phyloP scores from a whole-genome alignment of 2,113 vertebrate species.

The Pollimyrus isidori region DNA sequence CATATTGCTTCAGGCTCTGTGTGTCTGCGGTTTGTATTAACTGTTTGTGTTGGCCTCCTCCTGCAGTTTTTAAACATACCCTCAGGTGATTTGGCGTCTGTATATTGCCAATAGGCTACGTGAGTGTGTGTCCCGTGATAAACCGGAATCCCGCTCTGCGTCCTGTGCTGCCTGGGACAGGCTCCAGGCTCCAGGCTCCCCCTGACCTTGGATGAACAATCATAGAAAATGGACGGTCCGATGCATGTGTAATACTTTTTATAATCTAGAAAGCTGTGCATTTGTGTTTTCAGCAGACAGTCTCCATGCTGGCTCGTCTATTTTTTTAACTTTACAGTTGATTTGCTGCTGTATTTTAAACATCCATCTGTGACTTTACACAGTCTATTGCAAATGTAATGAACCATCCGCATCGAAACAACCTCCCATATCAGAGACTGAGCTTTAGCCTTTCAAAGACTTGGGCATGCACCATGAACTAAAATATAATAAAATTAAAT shows the following conservation, averaged over 20 bases:
- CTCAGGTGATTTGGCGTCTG: not conserved
- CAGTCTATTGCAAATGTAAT: not conserved
- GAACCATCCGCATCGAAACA: not conserved
- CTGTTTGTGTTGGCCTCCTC: not conserved
- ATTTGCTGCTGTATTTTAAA: slow-evolving; percentile 1
- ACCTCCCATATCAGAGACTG: not conserved
- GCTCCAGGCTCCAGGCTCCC: not conserved
- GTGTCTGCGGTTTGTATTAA: not conserved
- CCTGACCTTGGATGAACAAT: not conserved
- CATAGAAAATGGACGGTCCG: not conserved
- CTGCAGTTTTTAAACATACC: not conserved
- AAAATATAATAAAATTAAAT: not conserved
- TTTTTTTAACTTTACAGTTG: not conserved
- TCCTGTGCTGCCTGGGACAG: not conserved
- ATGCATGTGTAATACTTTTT: not conserved
- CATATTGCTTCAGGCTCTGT: not conserved
- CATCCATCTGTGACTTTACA: not conserved
- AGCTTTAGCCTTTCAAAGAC: not conserved
- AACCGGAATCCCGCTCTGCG: not conserved
- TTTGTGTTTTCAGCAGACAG: not conserved
- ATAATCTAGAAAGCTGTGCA: not conserved
- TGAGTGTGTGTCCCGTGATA: not conserved
- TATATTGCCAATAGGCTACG: not conserved
- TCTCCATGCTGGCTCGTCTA: not conserved
- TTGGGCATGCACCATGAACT: not conserved